Conservation (phyloP, 2,888 invertebrate species). For the Pollenia griseotomentosa region DNA sequence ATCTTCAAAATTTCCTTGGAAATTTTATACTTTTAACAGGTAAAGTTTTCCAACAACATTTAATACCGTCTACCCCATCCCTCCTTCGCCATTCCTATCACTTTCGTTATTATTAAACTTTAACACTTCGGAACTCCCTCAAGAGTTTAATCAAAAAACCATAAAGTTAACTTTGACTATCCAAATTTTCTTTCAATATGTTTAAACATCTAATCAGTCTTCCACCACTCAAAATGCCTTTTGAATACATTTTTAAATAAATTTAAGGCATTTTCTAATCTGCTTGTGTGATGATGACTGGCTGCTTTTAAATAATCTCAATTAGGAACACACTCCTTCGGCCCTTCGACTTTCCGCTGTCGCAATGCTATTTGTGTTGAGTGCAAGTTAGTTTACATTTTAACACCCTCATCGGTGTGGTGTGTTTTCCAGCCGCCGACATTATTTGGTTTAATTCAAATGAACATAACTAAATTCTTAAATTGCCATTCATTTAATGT, state of each 20-base stretch:
- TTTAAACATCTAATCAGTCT: not conserved
- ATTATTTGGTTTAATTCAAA: conserved; percentile 32
- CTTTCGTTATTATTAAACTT: too few species aligned
- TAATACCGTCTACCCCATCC: too few species aligned
- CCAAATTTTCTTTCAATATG: not conserved
- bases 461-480: conserved; percentile 9
- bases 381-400: conserved; percentile 39
- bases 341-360: too few species aligned
- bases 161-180: conserved; percentile 13
- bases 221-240: not conserved
- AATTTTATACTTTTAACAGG: too few species aligned
- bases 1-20: too few species aligned
- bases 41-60: too few species aligned
- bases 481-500: not conserved
- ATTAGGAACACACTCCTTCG: conserved; percentile 20
- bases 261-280: conserved; percentile 1
- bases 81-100: too few species aligned
- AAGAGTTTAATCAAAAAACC: conserved; percentile 25
- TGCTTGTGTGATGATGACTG: not conserved
- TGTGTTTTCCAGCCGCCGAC: conserved; percentile 7
- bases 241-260: not conserved
- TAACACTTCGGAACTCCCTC: not conserved
- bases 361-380: not conserved
- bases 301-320: conserved; percentile 41
- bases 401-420: not conserved